A percentile compares a stretch with the other conserved stretches of the same genome.
Evolutionary conservation across 2,797 vertebrate genomes (phyloP).

Genomic region (Peromyscus melanophrys): DNA sequence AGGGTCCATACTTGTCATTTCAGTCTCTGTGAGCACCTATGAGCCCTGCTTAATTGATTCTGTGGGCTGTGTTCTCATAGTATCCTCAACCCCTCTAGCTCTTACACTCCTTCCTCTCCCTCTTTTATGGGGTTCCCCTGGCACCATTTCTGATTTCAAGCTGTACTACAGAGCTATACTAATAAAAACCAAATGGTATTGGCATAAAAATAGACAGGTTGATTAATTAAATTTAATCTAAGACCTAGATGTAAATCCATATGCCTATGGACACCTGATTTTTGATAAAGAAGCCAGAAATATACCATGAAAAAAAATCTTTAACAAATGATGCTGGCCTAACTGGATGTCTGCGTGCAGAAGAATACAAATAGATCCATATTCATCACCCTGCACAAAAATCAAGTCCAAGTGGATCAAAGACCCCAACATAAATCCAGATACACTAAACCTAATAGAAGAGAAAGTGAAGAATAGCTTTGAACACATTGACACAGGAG

Average conservation of each 20-base stretch:
- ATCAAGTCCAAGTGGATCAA: neutral
- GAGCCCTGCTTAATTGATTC: neutral
- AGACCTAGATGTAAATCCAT: neutral
- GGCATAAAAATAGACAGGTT: neutral
- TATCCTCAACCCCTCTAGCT: neutral
- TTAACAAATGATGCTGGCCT: neutral
- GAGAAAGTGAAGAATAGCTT: neutral
- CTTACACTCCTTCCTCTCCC: neutral
- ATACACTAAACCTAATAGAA: neutral
- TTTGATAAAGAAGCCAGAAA: neutral
- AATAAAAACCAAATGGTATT: neutral
- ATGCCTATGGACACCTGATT: neutral
- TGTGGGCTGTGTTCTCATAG: neutral
- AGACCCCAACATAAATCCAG: neutral
- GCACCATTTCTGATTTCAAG: neutral
- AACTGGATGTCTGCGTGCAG: neutral
- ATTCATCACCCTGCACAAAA: neutral
- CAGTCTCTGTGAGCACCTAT: neutral
- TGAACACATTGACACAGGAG: neutral
- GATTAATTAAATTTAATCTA: neutral
- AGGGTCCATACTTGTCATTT: neutral
- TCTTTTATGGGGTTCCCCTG: neutral
- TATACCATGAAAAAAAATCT: neutral
- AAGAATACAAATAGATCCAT: neutral
- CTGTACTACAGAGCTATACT: neutral